Percentiles rank a stretch among this genome's conserved stretches.
These are phyloP conservation scores for Tyto alba DNA, from an alignment of 2,113 vertebrate genomes.

Conservation along the genomic window DNA sequence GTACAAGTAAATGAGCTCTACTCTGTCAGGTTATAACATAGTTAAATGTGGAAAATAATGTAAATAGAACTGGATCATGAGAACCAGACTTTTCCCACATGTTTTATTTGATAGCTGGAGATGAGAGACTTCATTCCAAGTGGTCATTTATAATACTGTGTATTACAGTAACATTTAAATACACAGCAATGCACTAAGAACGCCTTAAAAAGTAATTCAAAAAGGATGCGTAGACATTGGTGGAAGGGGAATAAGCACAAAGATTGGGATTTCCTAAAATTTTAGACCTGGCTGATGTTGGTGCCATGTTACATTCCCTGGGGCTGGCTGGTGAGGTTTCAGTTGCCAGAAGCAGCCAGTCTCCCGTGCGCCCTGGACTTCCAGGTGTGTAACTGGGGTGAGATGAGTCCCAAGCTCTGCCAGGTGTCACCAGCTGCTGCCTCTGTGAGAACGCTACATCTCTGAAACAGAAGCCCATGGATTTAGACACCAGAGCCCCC, in stretches of 20 bases:
- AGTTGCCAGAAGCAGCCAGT: neutral
- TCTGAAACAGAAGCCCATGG: neutral
- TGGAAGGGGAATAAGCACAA: neutral
- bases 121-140: neutral
- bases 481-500: neutral
- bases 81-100: neutral
- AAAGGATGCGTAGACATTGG: rapidly evolving
- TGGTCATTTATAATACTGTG: neutral
- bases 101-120: neutral
- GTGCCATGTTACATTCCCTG: rapidly evolving
- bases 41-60: neutral
- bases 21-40: neutral
- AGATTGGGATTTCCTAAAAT: neutral
- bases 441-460: rapidly evolving
- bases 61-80: neutral
- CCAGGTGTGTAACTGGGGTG: neutral
- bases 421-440: neutral
- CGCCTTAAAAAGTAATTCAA: neutral
- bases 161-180: neutral
- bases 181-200: neutral
- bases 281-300: neutral
- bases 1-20: neutral
- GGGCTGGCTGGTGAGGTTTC: neutral
- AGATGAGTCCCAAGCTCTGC: neutral
- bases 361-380: neutral